Percentiles rank a stretch among this genome's conserved stretches.
These are phyloP conservation scores for Petrocephalus sullivani DNA, from an alignment of 2,797 vertebrate species.

Conservation along the genomic window DNA sequence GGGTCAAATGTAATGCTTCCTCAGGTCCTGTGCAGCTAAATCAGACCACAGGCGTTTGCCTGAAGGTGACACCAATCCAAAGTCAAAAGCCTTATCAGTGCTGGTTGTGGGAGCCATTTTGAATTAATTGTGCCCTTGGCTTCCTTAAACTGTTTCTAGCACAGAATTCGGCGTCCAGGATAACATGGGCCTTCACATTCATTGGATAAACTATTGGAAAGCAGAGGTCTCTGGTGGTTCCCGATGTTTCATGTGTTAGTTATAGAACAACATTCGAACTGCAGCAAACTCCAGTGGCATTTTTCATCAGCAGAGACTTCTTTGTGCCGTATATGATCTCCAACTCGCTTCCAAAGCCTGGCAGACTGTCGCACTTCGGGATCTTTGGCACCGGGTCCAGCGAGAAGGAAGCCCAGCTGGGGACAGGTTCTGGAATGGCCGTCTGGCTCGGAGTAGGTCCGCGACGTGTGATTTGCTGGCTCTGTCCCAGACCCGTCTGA, in stretches of 20 bases:
- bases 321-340: not conserved
- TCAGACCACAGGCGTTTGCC: not conserved
- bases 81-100: not conserved
- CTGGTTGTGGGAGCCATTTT: not conserved
- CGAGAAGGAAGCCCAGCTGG: not conserved
- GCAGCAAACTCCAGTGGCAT: not conserved
- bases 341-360: not conserved
- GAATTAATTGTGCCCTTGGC: not conserved
- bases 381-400: not conserved
- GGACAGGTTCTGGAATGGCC: constrained; percentile 9
- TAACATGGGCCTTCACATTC: not conserved
- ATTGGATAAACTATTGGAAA: not conserved
- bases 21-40: not conserved
- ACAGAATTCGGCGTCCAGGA: not conserved
- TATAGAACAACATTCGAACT: not conserved
- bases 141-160: not conserved
- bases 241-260: not conserved
- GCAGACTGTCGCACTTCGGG: not conserved
- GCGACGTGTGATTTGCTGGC: not conserved
- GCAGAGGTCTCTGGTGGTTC: not conserved
- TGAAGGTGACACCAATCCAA: not conserved
- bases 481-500: constrained; percentile 9
- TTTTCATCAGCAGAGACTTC: not conserved
- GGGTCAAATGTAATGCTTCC: not conserved
- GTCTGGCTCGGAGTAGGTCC: not conserved